Base-by-base conservation (phyloP, 2,113 vertebrate genomes). In the Gorsachius goisagi region DNA sequence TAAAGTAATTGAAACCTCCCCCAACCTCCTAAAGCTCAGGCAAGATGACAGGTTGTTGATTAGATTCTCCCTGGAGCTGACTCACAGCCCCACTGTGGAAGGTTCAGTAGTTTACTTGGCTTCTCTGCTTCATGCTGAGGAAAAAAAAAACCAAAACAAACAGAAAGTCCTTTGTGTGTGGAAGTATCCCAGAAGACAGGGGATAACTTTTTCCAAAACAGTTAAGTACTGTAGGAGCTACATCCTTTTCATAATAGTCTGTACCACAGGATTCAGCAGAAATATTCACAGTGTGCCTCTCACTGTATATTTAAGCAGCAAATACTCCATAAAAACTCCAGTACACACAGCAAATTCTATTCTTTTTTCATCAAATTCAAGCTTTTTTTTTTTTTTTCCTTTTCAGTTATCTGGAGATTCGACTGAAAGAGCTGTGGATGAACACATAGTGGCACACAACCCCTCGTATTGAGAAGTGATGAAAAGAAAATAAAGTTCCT, bases 61-160 rank as follows among this genome's bases (percentile, higher is more conserved):
- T 84, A 90, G 55, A 33, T 59, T 86, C 45, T 86, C 71, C 41
- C 59, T 80, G 85, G 78, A 90, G 67, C 72, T 94, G 85, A 74
- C 58, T 88, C 71, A 22, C 1, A 30, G 77, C n/a, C 77, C 49
- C 33, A 6, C 14, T 76, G 41, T 23, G 55, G 35, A 73, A 53
- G 12, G 78, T 86, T 94, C 85, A 86, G 79, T 49, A 74, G 72
- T 95, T 94, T 74, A 80, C 8, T 95, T 95, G 92, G 90, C 75
- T 83, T 63, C 90, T 88, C 72, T 80, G 41, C 32, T 77, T 90
- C 44, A 9, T 15, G 55, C 74, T 1, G 6, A 71, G 67, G 9
- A 39, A 71, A 77, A 68, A 86, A 47, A 20, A 47, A 47, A 21
- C 17, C 7, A 19, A 45, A 45, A 45, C 37, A 50, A n/a, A 59